These are phyloP conservation scores for Bombus sylvicola DNA, from an alignment of 1,140 invertebrate species.

Conservation along the genomic window DNA sequence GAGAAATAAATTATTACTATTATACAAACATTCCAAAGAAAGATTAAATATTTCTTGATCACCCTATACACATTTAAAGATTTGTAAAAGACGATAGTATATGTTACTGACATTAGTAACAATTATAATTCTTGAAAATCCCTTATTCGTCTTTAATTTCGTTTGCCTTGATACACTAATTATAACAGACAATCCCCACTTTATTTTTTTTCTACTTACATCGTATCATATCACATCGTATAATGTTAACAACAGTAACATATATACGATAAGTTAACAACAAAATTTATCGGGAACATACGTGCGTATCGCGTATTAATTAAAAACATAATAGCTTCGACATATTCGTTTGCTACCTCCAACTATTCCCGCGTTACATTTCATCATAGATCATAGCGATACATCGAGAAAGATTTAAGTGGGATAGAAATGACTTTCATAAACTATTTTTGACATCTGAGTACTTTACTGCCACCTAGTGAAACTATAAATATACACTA, in stretches of 20 bases:
- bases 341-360: not conserved
- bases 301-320: not conserved
- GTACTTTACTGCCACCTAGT: conserved; percentile 57
- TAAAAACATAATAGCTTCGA: not conserved
- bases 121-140: conserved; percentile 9
- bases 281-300: conserved; percentile 12
- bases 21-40: not conserved
- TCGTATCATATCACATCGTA: conserved; percentile 27
- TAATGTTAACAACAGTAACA: conserved; percentile 35
- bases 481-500: conserved; percentile 43
- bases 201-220: conserved; percentile 26
- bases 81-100: conserved; percentile 7
- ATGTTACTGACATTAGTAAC: conserved; percentile 30
- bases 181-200: not conserved
- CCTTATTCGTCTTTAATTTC: not conserved
- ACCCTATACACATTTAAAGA: conserved; percentile 20
- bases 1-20: not conserved
- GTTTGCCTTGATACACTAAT: conserved; percentile 4
- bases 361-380: conserved; percentile 21
- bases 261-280: conserved; percentile 36
- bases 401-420: conserved; percentile 6
- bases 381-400: conserved; percentile 1
- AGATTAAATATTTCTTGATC: conserved; percentile 39
- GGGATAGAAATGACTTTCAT: conserved; percentile 4
- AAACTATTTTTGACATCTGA: conserved; percentile 43